phyloP scores from a whole-genome alignment of 1,140 invertebrate species.

The Kradibia gibbosae region DNA sequence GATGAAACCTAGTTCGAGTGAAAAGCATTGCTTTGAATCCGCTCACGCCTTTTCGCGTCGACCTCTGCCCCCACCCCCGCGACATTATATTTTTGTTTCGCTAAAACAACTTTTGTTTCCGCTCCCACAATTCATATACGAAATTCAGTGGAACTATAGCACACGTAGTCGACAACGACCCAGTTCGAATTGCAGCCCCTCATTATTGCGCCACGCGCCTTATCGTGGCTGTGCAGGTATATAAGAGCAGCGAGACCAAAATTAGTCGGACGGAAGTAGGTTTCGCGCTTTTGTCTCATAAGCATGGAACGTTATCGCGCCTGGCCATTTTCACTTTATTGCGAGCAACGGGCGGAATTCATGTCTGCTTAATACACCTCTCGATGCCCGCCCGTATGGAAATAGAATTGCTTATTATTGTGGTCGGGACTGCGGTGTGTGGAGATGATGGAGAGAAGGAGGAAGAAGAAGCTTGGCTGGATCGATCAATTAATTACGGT shows the following conservation, averaged over 20 bases:
- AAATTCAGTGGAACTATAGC: neutral
- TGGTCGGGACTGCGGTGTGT: no score
- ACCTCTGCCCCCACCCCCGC: neutral
- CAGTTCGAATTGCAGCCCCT: neutral
- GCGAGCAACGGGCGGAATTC: neutral
- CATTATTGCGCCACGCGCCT: constrained; percentile 40
- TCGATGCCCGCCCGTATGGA: neutral
- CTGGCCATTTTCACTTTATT: neutral
- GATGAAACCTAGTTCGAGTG: no score
- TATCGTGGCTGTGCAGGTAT: constrained; percentile 51
- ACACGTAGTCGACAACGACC: constrained; percentile 5
- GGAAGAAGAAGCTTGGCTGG: no score
- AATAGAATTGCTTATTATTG: neutral
- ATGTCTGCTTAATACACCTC: neutral
- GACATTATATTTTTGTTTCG: neutral
- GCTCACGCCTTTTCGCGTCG: no score
- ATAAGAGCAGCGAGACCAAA: neutral
- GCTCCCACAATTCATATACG: neutral
- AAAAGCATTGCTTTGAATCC: no score
- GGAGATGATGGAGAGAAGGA: no score
- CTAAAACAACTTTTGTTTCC: neutral
- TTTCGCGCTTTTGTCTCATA: constrained; percentile 6
- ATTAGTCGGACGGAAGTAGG: constrained; percentile 44
- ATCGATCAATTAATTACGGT: neutral
- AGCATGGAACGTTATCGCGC: constrained; percentile 4